phyloP scores from a whole-genome alignment of 2,113 vertebrate species.

The Aramus guarauna region DNA sequence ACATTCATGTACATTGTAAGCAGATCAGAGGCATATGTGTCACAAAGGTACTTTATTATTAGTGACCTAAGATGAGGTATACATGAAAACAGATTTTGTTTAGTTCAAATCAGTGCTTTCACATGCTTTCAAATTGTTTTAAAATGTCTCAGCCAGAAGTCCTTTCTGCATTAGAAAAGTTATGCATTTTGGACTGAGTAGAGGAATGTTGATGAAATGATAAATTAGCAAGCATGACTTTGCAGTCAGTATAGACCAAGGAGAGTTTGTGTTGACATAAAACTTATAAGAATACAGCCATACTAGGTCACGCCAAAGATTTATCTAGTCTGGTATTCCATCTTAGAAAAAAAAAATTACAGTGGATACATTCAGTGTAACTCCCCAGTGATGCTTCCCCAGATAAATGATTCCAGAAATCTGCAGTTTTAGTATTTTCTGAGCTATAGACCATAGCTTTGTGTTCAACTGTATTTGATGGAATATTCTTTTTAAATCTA shows the following conservation, averaged over 20 bases:
- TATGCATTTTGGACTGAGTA: background rate
- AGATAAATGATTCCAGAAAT: background rate
- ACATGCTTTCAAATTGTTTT: background rate
- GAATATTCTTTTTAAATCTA: background rate
- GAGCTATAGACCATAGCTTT: background rate
- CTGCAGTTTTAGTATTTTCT: background rate
- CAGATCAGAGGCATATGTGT: background rate
- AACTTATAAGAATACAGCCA: background rate
- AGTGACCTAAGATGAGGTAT: background rate
- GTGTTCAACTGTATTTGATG: background rate
- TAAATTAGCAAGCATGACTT: background rate
- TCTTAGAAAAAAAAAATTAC: rapidly evolving
- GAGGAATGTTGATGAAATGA: background rate
- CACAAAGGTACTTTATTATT: background rate
- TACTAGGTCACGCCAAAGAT: background rate
- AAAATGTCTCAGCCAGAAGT: background rate
- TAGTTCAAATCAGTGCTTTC: background rate
- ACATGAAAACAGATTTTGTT: background rate
- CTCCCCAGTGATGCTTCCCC: background rate
- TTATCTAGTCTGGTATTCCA: background rate
- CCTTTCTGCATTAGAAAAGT: background rate
- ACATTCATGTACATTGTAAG: background rate
- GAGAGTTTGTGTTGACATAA: background rate
- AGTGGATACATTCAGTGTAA: background rate
- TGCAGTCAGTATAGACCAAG: background rate